Base-by-base conservation (phyloP, 2,113 vertebrate genomes). In the Pleuronectes platessa region DNA sequence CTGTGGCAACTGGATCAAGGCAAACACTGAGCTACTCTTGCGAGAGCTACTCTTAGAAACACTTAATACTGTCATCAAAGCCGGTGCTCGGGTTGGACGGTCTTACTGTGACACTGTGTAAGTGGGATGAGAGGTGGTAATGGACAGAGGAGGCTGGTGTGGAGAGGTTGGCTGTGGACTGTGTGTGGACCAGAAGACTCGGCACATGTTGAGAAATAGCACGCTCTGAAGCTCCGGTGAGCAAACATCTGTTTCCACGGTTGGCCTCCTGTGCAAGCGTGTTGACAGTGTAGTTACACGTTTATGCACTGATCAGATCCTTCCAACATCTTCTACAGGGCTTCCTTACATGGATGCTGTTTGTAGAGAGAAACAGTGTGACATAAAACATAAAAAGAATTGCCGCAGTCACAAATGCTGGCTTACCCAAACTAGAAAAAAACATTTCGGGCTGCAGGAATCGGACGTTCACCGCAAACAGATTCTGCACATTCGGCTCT, bases 41-140 rank as follows among this genome's bases (percentile, higher is more conserved):
- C 23, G 20, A 76, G 55, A 67, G 64, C 75, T 54, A 40, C 74
- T 78, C 86, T 82, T 80, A 67, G 59, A 74, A 76, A 81, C 79
- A 82, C 87, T 82, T 90, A 74, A 81, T 77, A 62, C 68, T 84
- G 74, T 86, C 78, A 79, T 84, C 81, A 78, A 76, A 81, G 55
- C 42, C 23, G 23, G 55, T 49, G 60, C 67, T 45, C 64, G 64
- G 24, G 49, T 49, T 62, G 78, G 78, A 86, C 54, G 53, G 53
- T 71, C 53, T 60, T 56, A 65, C 63, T 74, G 51, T 67, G 63
- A 68, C 0, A 13, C 55, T 61, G 37, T 64, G 67, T 55, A 51
- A 76, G 68, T 60, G 59, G 76, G 62, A 74, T 47, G 72, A 68
- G 81, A 63, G 62, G 68, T 59, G 83, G 71, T 71, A 74, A 76